Evolutionary conservation across 1,140 invertebrate genomes (phyloP).

Genomic region (Cydia pomonella): DNA sequence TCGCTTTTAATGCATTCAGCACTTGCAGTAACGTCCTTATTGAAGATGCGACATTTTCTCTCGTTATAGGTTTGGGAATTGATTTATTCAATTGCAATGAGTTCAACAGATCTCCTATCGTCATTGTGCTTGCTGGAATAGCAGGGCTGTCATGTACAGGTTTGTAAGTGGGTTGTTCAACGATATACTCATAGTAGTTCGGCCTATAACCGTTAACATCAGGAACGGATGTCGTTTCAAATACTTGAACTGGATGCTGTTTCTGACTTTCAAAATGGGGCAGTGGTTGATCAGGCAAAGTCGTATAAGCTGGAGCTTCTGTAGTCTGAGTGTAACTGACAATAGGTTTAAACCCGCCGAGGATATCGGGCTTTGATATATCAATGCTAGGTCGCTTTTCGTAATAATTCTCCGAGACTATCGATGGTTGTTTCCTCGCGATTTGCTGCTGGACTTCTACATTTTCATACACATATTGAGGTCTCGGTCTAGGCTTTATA

Average conservation of each 20-base stretch:
- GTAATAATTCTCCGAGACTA: slow-evolving; percentile 67
- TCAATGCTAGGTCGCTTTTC: slow-evolving; percentile 51
- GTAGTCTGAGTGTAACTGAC: slow-evolving; percentile 48
- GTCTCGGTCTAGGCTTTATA: slow-evolving; percentile 60
- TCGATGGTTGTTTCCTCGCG: slow-evolving; percentile 58
- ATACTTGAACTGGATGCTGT: slow-evolving; percentile 38
- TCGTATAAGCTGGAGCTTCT: slow-evolving; percentile 46
- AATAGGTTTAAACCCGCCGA: slow-evolving; percentile 76
- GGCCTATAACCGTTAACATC: slow-evolving; percentile 45
- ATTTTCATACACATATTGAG: slow-evolving; percentile 55
- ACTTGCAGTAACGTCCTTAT: slow-evolving; percentile 88
- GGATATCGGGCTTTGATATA: slow-evolving; percentile 57
- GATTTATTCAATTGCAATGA: slow-evolving; percentile 87
- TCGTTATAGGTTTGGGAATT: slow-evolving; percentile 86
- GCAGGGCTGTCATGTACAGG: slow-evolving; percentile 43
- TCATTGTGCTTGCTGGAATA: slow-evolving; percentile 50
- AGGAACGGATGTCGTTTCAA: slow-evolving; percentile 42
- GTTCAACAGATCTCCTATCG: slow-evolving; percentile 77
- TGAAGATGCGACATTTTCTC: slow-evolving; percentile 88
- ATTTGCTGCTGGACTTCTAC: slow-evolving; percentile 48
- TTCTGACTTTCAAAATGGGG: slow-evolving; percentile 45
- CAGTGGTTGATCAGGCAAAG: slow-evolving; percentile 37
- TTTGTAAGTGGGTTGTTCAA: slow-evolving; percentile 53
- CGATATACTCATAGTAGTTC: slow-evolving; percentile 56
- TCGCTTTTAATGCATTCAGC: slow-evolving; percentile 83